Evolutionary conservation across 2,113 vertebrate genomes (phyloP).

Genomic region (Cygnus buccinator): DNA sequence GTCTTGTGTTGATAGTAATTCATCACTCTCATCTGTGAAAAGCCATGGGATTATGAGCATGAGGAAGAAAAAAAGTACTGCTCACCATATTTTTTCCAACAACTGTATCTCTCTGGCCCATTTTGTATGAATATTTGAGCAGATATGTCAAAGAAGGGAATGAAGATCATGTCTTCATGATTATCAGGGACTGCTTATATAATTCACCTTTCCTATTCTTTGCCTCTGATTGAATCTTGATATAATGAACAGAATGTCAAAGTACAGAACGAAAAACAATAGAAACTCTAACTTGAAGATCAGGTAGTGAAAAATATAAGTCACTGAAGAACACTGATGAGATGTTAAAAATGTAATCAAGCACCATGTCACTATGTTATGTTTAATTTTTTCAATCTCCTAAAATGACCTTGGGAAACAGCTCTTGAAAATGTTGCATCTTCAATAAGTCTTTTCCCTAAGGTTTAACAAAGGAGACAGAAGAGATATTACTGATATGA

Average conservation of each 20-base stretch:
- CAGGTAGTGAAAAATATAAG: background rate
- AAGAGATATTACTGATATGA: conserved; percentile 18
- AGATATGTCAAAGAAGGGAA: conserved; percentile 1
- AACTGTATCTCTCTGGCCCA: background rate
- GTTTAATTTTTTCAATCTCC: conserved; percentile 9
- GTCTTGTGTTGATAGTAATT: conserved; percentile 74
- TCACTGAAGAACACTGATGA: background rate
- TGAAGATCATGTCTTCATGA: conserved; percentile 19
- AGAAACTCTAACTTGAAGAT: background rate
- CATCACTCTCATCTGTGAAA: conserved; percentile 73
- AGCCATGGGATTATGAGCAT: conserved; percentile 59
- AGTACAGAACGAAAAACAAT: background rate
- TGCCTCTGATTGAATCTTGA: background rate
- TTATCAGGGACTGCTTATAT: background rate
- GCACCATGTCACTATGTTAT: background rate
- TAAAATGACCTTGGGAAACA: conserved; percentile 36
- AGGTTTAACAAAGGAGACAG: background rate
- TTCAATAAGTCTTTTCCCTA: background rate
- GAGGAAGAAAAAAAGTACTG: background rate
- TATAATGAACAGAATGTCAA: background rate
- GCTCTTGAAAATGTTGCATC: background rate
- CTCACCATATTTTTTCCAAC: background rate
- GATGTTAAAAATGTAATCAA: conserved; percentile 29
- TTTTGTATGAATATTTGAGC: background rate
- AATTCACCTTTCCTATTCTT: background rate